Evolutionary conservation across 2,113 vertebrate genomes (phyloP), one percentile per base, ranked within the genome.

Genomic region (Pelvicachromis taeniatus): DNA sequence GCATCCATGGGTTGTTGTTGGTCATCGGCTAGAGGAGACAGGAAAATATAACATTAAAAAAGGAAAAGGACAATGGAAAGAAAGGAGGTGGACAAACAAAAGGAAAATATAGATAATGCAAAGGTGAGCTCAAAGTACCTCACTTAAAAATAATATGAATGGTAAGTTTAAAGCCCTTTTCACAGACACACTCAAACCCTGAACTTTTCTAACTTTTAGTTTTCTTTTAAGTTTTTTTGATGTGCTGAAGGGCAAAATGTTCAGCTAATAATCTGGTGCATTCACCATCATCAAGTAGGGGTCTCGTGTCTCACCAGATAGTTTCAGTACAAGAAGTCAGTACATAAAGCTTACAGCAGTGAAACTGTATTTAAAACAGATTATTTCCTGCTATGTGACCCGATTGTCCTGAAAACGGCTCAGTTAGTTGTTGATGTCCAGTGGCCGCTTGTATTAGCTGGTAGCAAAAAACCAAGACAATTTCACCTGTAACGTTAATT

Each of bases 1-100:
- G 96, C 98, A 99, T 99, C 98, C 98, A 99, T 2, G 98, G 98
- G 86, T 97, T 99, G 96, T 99, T 96, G 95, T 99, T 99, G 92
- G 92, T 98, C 85, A 97, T 77, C 0, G 99, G 99, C 99, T 99
- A 75, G 4, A 19, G 1, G 31, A 12, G 2, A 16, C 10, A 14
- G 52, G 3, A 38, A 23, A 65, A 54, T 48, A n/a, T 16, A 33
- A 35, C n/a, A 6, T 6, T 21, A 52, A 0, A 9, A 13, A 23
- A 2, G 12, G 23, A 45, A 21, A 45, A 13, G 2, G 40, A 23
- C 12, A 29, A 23, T 13, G 35, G 12, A 13, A 21, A 12, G 9
- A 42, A 23, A 23, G 19, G 13, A 21, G 48, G 6, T 33, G n/a
- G 12, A 53, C 59, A 53, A 35, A 54, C n/a, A n/a, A 33, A 42